Percentiles rank a stretch among this genome's conserved stretches.
phyloP scores from a whole-genome alignment of 2,888 invertebrate species.

The Galerucella pusilla region DNA sequence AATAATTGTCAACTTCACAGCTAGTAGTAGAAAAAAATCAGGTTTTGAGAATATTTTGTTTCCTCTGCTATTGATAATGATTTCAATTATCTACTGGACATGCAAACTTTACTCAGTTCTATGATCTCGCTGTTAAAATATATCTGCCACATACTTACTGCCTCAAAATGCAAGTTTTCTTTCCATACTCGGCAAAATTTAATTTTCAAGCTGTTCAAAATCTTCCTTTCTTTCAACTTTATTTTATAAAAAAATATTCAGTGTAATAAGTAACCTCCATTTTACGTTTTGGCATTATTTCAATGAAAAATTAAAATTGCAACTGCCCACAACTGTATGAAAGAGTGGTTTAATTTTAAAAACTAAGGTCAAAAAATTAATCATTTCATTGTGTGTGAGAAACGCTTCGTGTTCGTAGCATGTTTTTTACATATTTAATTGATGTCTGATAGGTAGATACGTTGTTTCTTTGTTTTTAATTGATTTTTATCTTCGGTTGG shows the following conservation, averaged over 20 bases:
- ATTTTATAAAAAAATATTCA: background rate
- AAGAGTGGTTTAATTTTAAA: background rate
- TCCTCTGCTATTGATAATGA: too few species aligned
- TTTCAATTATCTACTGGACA: too few species aligned
- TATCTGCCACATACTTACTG: too few species aligned
- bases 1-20: too few species aligned
- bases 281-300: background rate
- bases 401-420: background rate
- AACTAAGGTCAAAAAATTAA: conserved; percentile 1
- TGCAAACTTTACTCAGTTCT: too few species aligned
- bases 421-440: background rate
- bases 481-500: background rate
- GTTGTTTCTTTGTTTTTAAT: background rate
- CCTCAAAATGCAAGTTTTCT: too few species aligned
- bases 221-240: background rate
- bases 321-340: background rate
- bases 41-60: too few species aligned
- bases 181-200: too few species aligned
- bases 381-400: background rate
- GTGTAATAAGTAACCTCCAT: background rate
- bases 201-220: too few species aligned
- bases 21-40: too few species aligned
- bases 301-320: background rate
- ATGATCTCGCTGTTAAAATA: too few species aligned
- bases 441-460: background rate